Percentiles rank a stretch among this genome's conserved stretches.
Conservation (phyloP, 2,888 invertebrate species). For the Polietes domitor region DNA sequence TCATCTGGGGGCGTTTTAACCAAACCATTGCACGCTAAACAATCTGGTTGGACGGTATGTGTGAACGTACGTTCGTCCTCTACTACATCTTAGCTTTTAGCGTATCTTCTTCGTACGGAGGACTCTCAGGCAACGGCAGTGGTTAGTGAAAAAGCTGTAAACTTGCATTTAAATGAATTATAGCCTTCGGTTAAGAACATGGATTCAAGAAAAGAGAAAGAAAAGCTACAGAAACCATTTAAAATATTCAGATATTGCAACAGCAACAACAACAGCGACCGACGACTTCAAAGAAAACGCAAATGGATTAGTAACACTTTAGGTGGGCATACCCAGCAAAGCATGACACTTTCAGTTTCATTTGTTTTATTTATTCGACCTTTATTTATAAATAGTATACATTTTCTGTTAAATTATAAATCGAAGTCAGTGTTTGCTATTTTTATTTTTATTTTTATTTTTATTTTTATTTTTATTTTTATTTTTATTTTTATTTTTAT, state of each 20-base stretch:
- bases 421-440: too few species aligned
- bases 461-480: too few species aligned
- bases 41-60: too few species aligned
- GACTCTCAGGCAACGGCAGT: constrained; percentile 10
- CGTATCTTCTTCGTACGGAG: background rate
- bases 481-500: too few species aligned
- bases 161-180: constrained; percentile 41
- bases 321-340: background rate
- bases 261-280: constrained; percentile 5
- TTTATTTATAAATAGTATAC: too few species aligned
- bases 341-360: too few species aligned
- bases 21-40: background rate
- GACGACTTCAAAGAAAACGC: background rate
- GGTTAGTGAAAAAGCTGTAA: background rate
- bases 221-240: background rate
- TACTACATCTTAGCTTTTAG: constrained; percentile 7
- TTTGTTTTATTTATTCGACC: too few species aligned
- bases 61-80: background rate
- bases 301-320: constrained; percentile 22
- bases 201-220: too few species aligned
- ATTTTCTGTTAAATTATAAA: too few species aligned
- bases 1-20: constrained; percentile 32
- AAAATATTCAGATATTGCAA: constrained; percentile 26
- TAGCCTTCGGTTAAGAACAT: constrained; percentile 2
- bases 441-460: too few species aligned